These are phyloP conservation scores for Bombylius discolor DNA, from an alignment of 2,888 invertebrate genomes.

Conservation along the genomic window DNA sequence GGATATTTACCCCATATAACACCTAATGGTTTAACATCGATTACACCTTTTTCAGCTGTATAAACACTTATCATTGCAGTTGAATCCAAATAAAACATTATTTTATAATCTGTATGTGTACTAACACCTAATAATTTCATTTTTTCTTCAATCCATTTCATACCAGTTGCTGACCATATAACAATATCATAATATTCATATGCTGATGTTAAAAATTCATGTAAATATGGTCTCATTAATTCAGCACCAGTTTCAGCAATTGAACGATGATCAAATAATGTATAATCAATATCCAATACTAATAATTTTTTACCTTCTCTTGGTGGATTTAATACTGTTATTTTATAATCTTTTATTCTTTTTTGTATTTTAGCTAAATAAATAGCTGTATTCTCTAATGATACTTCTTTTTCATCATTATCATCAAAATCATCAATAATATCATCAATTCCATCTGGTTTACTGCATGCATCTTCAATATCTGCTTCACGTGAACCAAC, in stretches of 20 bases:
- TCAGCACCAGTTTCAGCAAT: constrained; percentile 77
- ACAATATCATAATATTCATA: constrained; percentile 90
- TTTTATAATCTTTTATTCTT: constrained; percentile 69
- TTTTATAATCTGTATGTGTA: constrained; percentile 71
- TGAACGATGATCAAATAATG: constrained; percentile 89
- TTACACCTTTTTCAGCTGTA: constrained; percentile 77
- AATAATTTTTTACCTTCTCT: constrained; percentile 77
- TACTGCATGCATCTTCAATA: constrained; percentile 67
- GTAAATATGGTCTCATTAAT: constrained; percentile 87
- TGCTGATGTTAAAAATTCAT: constrained; percentile 80
- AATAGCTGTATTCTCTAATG: constrained; percentile 39
- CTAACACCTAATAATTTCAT: constrained; percentile 85
- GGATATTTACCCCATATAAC: constrained; percentile 94
- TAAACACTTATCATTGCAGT: constrained; percentile 92
- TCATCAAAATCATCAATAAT: constrained; percentile 88
- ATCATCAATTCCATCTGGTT: constrained; percentile 70
- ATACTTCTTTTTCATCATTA: constrained; percentile 60
- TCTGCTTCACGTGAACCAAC: constrained; percentile 92
- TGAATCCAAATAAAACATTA: constrained; percentile 83
- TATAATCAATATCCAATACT: constrained; percentile 93
- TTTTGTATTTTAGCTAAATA: constrained; percentile 73
- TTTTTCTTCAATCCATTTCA: constrained; percentile 98
- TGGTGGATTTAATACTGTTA: constrained; percentile 68
- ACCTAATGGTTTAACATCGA: constrained; percentile 89
- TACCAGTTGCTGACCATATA: constrained; percentile 96